Evolutionary conservation across 2,797 vertebrate genomes (phyloP), one percentile per base, ranked within the genome.

Genomic region (Lerista edwardsae): DNA sequence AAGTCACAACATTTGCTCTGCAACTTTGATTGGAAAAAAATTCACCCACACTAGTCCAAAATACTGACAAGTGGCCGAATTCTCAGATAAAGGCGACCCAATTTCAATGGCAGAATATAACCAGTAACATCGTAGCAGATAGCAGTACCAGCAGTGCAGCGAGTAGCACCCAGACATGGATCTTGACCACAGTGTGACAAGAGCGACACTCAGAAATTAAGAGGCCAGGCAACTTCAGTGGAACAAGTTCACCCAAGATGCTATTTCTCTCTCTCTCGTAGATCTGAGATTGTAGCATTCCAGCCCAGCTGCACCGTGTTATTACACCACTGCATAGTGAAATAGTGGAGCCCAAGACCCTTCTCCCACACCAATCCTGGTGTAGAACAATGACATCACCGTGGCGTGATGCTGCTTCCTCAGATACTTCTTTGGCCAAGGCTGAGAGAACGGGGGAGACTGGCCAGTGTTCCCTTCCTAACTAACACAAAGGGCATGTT

Each of bases 41-140:
- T 17, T 76, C 2, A 2, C 1, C 51, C 39, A 76, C 75, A 74
- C 31, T 3, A 8, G n/a, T 75, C 44, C 12, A 10, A 6, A 80
- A 31, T 17, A 64, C 1, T 61, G 67, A 77, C 21, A 76, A 75
- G 29, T 34, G 73, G 86, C 85, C 81, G 29, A 89, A 87, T 79
- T 88, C 64, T 47, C 71, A 74, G 88, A 68, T 62, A 65, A 14
- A 61, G 77, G 75, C 68, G 39, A 84, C 79, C 44, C 71, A 86
- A 74, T 86, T 75, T 0, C 69, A 55, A 74, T 39, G 75, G 73
- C 57, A 59, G 39, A 69, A 36, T 34, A 36, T 64, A 55, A 44
- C 31, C 25, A 1, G 71, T 82, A 47, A 67, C 71, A 78, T 10
- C 2, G 47, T 2, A 86, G 83, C 77, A 80, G 44, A 79, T 77